Evolutionary conservation across 2,888 invertebrate genomes (phyloP).

Genomic region (Nemoura dubitans): DNA sequence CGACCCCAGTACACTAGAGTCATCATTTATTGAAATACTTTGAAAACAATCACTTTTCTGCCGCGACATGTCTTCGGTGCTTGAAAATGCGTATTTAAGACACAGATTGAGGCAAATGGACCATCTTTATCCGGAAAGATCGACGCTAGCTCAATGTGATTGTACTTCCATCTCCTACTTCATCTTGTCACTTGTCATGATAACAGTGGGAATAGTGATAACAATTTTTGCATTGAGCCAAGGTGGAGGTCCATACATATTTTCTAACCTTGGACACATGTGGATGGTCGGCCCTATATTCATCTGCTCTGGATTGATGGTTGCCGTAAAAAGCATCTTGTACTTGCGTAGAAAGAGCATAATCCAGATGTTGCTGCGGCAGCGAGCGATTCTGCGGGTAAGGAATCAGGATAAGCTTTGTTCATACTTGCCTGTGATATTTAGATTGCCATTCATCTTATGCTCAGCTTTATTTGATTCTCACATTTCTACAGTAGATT

Average conservation of each 20-base stretch:
- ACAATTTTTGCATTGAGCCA: conserved; percentile 71
- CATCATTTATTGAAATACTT: neutral
- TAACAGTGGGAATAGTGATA: conserved; percentile 71
- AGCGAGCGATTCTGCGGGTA: conserved; percentile 70
- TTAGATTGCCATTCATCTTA: no score
- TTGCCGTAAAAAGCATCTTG: conserved; percentile 73
- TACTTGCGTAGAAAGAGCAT: conserved; percentile 72
- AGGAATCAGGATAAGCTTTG: conserved; percentile 61
- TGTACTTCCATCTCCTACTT: conserved; percentile 74
- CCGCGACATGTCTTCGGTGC: conserved; percentile 50
- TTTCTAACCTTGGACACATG: conserved; percentile 70
- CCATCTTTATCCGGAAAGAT: conserved; percentile 52
- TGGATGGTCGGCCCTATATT: conserved; percentile 75
- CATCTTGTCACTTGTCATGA: conserved; percentile 69
- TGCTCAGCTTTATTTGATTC: no score
- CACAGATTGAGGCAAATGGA: conserved; percentile 53
- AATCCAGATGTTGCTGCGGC: conserved; percentile 71
- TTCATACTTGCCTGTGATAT: neutral
- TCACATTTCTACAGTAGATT: no score
- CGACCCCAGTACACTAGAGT: conserved; percentile 21
- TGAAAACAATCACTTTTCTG: neutral
- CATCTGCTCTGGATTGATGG: conserved; percentile 74
- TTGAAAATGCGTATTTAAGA: conserved; percentile 52
- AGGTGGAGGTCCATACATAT: conserved; percentile 65
- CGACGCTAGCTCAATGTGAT: conserved; percentile 70